Conservation (phyloP, 2,888 invertebrate genomes). For the Caenorhabditis sp. region DNA sequence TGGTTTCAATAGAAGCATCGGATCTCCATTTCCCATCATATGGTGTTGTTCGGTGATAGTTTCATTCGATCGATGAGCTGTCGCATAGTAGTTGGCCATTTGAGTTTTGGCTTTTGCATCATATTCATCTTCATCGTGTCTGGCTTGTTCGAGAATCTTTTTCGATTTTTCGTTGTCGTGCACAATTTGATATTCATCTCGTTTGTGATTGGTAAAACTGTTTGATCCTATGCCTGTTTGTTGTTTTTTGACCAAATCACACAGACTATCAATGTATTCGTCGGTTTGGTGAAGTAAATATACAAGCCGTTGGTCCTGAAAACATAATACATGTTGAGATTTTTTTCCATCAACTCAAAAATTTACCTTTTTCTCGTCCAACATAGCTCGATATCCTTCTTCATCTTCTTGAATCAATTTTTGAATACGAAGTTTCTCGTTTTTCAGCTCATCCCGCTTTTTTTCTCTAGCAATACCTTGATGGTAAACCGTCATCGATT, state of each 20-base stretch:
- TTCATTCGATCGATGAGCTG: constrained; percentile 95
- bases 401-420: constrained; percentile 98
- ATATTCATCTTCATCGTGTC: constrained; percentile 86
- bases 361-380: constrained; percentile 93
- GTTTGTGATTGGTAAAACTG: constrained; percentile 72
- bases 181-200: constrained; percentile 59
- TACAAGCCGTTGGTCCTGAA: constrained; percentile 88
- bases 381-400: constrained; percentile 96
- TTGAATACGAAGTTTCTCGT: constrained; percentile 97
- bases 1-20: constrained; percentile 81
- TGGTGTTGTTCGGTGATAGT: constrained; percentile 87
- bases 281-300: constrained; percentile 97
- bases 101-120: constrained; percentile 80
- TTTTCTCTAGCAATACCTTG: constrained; percentile 97
- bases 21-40: constrained; percentile 86
- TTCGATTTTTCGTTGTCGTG: constrained; percentile 20
- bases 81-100: constrained; percentile 87
- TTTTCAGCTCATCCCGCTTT: constrained; percentile 93
- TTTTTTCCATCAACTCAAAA: not conserved
- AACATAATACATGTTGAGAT: not conserved
- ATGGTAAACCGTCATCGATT: constrained; percentile 89
- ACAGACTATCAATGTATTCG: constrained; percentile 94
- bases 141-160: constrained; percentile 43
- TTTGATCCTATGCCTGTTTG: constrained; percentile 28
- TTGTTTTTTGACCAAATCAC: constrained; percentile 92